These are phyloP conservation scores for Scolopax mira DNA, from an alignment of 2,113 vertebrate genomes.

Conservation along the genomic window DNA sequence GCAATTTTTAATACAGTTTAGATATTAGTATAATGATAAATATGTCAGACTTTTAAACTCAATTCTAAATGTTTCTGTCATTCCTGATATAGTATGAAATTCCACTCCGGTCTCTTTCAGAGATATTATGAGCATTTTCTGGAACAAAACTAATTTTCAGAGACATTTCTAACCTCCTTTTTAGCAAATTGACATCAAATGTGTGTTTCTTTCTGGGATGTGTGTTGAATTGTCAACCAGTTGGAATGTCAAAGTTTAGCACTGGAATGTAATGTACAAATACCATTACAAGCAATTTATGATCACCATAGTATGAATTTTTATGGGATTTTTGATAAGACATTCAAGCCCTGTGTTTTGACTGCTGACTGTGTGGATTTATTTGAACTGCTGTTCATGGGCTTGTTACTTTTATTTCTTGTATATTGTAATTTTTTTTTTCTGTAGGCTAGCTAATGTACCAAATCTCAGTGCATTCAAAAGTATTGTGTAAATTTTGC, in stretches of 20 bases:
- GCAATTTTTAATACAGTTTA: conserved; percentile 54
- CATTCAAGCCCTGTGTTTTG: not conserved
- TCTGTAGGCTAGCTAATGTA: not conserved
- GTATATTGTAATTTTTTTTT: not conserved
- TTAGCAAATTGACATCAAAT: not conserved
- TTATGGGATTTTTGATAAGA: not conserved
- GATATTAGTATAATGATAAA: conserved; percentile 62
- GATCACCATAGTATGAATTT: not conserved
- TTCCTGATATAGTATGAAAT: not conserved
- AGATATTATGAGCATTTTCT: not conserved
- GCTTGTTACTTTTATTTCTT: not conserved
- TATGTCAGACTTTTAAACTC: conserved; percentile 24
- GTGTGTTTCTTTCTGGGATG: not conserved
- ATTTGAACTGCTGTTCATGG: not conserved
- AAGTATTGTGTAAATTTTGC: not conserved
- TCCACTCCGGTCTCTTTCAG: not conserved
- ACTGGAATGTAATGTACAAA: not conserved
- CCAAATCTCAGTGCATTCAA: not conserved
- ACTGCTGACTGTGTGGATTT: not conserved
- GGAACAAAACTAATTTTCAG: not conserved
- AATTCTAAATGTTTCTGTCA: conserved; percentile 20
- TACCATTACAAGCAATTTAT: not conserved
- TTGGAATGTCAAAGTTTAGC: not conserved
- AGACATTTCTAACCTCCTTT: not conserved
- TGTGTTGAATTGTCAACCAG: not conserved